Evolutionary conservation across 2,113 vertebrate genomes (phyloP).

Genomic region (Aleadryas rufinucha): DNA sequence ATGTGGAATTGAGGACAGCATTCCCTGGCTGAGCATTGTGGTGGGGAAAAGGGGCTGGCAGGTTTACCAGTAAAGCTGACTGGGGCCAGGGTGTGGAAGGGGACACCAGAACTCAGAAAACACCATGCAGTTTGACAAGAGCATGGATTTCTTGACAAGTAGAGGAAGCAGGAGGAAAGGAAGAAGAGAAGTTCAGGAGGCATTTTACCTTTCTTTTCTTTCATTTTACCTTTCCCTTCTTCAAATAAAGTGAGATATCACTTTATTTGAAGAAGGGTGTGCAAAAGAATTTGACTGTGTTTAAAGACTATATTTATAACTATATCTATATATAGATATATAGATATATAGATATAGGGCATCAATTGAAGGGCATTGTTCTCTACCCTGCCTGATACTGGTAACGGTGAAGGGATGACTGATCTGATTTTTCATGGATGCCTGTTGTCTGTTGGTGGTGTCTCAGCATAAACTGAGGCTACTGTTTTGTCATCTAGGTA

Average conservation of each 20-base stretch:
- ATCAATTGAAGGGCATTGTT: not conserved
- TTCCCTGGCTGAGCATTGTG: not conserved
- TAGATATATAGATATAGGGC: not conserved
- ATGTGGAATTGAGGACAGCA: not conserved
- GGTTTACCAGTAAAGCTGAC: not conserved
- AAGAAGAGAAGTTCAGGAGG: not conserved
- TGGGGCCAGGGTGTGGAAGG: not conserved
- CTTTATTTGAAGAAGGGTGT: not conserved
- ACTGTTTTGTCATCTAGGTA: not conserved
- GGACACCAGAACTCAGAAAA: not conserved
- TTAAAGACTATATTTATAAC: no score
- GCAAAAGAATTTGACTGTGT: not conserved
- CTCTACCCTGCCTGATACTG: not conserved
- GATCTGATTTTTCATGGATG: not conserved
- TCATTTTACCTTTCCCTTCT: not conserved
- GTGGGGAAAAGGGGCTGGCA: not conserved
- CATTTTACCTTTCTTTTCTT: not conserved
- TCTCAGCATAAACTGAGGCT: not conserved
- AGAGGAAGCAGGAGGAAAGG: not conserved
- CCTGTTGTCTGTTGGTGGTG: not conserved
- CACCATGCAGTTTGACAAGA: not conserved
- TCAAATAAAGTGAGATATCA: no score
- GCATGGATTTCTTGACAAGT: not conserved
- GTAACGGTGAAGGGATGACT: not conserved
- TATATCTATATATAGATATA: not conserved